A percentile compares a stretch with the other conserved stretches of the same genome.
Evolutionary conservation across 2,113 vertebrate species (phyloP).

Genomic region (Microtus oregoni): DNA sequence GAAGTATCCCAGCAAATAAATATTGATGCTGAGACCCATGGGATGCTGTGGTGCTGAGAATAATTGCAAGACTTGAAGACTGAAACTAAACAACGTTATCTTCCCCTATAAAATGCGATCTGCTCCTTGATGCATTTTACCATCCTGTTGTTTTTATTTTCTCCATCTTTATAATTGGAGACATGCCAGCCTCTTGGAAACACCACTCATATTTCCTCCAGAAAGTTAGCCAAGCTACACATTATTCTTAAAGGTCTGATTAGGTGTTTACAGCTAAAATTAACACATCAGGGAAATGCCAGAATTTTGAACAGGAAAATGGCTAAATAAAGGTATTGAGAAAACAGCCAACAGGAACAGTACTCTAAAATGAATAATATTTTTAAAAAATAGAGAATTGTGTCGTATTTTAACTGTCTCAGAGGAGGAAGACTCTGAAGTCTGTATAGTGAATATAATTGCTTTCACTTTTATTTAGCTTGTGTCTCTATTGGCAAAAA

Average conservation of each 20-base stretch:
- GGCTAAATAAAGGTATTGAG: conserved; percentile 49
- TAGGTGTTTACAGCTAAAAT: conserved; percentile 70
- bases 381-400: conserved; percentile 11
- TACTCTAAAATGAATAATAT: conserved; percentile 49
- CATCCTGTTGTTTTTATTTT: conserved; percentile 75
- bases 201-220: conserved; percentile 64
- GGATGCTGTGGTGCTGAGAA: conserved; percentile 61
- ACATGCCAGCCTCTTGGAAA: conserved; percentile 56
- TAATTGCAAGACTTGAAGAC: too few species aligned
- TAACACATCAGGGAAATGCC: conserved; percentile 61
- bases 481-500: background rate
- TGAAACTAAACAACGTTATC: too few species aligned
- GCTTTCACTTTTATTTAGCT: conserved; percentile 23
- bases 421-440: background rate
- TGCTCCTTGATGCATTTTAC: conserved; percentile 70
- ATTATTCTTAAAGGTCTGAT: conserved; percentile 78
- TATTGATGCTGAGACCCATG: conserved; percentile 81
- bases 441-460: conserved; percentile 1
- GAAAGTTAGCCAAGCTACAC: conserved; percentile 73
- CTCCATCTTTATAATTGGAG: conserved; percentile 70
- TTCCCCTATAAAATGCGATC: conserved; percentile 83
- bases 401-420: conserved; percentile 49
- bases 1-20: conserved; percentile 85
- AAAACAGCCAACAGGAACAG: conserved; percentile 51
- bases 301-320: conserved; percentile 62